phyloP scores from a whole-genome alignment of 2,113 vertebrate genomes.

The Podiceps cristatus region DNA sequence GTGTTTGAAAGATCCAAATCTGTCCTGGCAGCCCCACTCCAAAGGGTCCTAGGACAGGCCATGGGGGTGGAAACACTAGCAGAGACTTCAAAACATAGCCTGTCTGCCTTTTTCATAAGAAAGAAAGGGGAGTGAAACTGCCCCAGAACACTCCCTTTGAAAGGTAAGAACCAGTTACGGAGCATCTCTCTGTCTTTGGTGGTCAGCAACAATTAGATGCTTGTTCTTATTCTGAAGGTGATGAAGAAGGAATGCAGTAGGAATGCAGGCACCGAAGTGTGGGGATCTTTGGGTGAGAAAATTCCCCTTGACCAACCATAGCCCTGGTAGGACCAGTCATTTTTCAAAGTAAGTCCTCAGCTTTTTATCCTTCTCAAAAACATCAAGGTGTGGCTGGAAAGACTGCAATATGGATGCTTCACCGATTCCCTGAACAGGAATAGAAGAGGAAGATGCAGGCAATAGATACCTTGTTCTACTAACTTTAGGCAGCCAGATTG shows the following conservation, averaged over 20 bases:
- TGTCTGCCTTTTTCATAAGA: background rate
- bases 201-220: background rate
- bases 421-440: background rate
- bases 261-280: background rate
- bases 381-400: background rate
- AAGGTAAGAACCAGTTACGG: background rate
- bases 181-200: background rate
- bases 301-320: background rate
- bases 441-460: background rate
- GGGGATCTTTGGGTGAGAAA: background rate
- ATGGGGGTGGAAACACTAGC: background rate
- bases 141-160: background rate
- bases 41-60: background rate
- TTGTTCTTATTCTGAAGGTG: background rate
- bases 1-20: background rate
- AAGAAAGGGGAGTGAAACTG: background rate
- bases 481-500: background rate
- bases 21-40: background rate
- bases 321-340: background rate
- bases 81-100: background rate
- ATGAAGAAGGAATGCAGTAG: background rate
- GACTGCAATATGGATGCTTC: background rate
- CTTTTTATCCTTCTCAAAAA: background rate
- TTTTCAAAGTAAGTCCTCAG: background rate
- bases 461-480: background rate